phyloP scores from a whole-genome alignment of 2,797 vertebrate species.

The Furcifer pardalis region DNA sequence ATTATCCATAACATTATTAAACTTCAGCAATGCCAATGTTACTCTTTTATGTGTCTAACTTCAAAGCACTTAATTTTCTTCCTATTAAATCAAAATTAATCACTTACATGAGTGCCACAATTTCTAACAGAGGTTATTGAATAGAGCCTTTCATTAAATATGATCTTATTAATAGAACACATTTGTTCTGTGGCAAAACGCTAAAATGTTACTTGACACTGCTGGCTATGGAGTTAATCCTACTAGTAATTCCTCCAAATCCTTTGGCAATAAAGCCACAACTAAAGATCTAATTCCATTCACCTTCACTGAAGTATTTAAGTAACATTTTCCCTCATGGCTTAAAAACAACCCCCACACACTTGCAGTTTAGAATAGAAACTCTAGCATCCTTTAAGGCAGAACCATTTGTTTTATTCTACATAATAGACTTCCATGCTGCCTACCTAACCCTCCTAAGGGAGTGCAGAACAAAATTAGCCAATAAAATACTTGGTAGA shows the following conservation, averaged over 20 bases:
- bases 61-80: conserved; percentile 64
- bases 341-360: neutral
- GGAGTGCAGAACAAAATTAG: neutral
- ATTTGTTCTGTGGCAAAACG: conserved; percentile 51
- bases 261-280: conserved; percentile 45
- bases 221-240: conserved; percentile 63
- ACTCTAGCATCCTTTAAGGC: neutral
- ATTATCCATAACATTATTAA: conserved; percentile 39
- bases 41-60: conserved; percentile 56
- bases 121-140: conserved; percentile 64
- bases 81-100: conserved; percentile 70
- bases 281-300: conserved; percentile 13
- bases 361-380: neutral
- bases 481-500: too few species aligned
- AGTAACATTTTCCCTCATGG: neutral
- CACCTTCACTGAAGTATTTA: conserved; percentile 19
- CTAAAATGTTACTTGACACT: conserved; percentile 60
- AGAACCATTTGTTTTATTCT: neutral
- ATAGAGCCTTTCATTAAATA: conserved; percentile 66
- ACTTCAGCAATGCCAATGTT: conserved; percentile 49
- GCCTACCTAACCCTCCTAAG: neutral
- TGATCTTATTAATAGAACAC: conserved; percentile 70
- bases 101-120: conserved; percentile 55
- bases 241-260: conserved; percentile 59
- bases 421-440: neutral